Evolutionary conservation across 2,888 invertebrate species (phyloP).

Genomic region (Galeopsomyia nigrocyanea): DNA sequence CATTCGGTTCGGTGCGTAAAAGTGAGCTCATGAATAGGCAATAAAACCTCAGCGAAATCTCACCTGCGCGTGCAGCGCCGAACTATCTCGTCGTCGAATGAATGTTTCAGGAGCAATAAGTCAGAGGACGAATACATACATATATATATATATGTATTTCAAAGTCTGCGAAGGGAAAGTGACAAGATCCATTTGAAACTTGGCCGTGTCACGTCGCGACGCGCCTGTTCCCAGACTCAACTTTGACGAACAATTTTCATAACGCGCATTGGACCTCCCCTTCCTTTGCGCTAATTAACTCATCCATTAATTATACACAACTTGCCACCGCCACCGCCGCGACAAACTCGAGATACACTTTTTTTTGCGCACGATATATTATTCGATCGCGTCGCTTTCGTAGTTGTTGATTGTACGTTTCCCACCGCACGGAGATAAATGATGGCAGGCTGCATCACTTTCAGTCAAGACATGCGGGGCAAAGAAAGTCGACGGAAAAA

Average conservation of each 20-base stretch:
- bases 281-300: slow-evolving; percentile 38
- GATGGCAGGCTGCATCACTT: background rate
- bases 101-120: slow-evolving; percentile 26
- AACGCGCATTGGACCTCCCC: slow-evolving; percentile 13
- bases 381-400: too few relatives aligned
- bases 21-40: too few relatives aligned
- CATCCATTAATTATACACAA: slow-evolving; percentile 30
- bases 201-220: slow-evolving; percentile 7
- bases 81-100: background rate
- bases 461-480: background rate
- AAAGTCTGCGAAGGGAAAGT: slow-evolving; percentile 26
- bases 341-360: background rate
- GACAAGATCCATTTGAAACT: slow-evolving; percentile 29
- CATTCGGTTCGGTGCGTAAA: too few relatives aligned
- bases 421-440: background rate
- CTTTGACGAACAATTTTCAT: slow-evolving; percentile 38
- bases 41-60: too few relatives aligned
- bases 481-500: slow-evolving; percentile 3
- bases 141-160: too few relatives aligned
- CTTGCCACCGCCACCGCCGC: slow-evolving; percentile 1
- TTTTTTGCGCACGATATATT: background rate
- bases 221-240: slow-evolving; percentile 18
- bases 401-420: too few relatives aligned
- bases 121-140: slow-evolving; percentile 4
- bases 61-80: background rate